Conservation (phyloP, 2,888 invertebrate genomes). For the Eupithecia pulchellata region DNA sequence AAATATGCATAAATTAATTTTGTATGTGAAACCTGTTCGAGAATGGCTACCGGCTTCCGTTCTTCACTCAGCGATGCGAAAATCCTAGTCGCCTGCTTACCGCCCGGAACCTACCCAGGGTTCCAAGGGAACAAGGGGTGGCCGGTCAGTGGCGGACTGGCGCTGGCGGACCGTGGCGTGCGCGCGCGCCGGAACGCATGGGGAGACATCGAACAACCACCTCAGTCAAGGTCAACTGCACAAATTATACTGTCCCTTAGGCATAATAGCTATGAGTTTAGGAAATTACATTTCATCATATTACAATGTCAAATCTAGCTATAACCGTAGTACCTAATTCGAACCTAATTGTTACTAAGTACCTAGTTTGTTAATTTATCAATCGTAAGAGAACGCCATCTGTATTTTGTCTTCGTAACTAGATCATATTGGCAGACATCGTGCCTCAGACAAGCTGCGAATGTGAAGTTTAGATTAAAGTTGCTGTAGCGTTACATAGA, state of each 20-base stretch:
- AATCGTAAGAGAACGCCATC: slow-evolving; percentile 52
- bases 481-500: slow-evolving; percentile 42
- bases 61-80: slow-evolving; percentile 52
- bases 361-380: background rate
- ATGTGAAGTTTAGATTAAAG: slow-evolving; percentile 2
- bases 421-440: slow-evolving; percentile 6
- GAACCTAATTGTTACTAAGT: too few species aligned
- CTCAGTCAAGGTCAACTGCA: slow-evolving; percentile 50
- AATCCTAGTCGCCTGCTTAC: slow-evolving; percentile 49
- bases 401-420: slow-evolving; percentile 40
- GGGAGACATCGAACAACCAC: slow-evolving; percentile 51
- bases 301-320: too few species aligned
- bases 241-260: background rate
- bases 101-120: slow-evolving; percentile 43
- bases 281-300: background rate
- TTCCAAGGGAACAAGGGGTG: slow-evolving; percentile 39
- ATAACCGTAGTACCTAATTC: too few species aligned
- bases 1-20: slow-evolving; percentile 1
- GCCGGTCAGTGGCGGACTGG: slow-evolving; percentile 63
- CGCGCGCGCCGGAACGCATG: slow-evolving; percentile 65
- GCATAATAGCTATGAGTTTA: background rate
- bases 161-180: slow-evolving; percentile 65
- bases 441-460: background rate
- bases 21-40: slow-evolving; percentile 12
- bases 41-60: slow-evolving; percentile 34